Base-by-base conservation (phyloP, 2,113 vertebrate genomes). In the Baryphthengus martii region DNA sequence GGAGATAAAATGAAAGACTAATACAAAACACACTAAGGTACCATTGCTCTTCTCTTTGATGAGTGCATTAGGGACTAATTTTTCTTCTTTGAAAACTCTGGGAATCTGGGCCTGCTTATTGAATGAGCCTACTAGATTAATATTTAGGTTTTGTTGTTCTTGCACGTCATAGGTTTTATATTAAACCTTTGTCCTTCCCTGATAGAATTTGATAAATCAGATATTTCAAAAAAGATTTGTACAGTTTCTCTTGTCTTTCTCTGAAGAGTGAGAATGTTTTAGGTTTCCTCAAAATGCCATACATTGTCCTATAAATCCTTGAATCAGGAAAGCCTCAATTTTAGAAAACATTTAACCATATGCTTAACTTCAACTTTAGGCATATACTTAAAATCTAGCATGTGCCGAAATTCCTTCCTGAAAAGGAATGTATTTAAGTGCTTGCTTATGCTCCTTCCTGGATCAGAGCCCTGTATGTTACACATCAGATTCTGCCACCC, bases 301-400 rank as follows among this genome's bases (percentile, higher is more conserved):
- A 96, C 33, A 31, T 89, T 97, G 85, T 89, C 92, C 89, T 96
- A 90, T 91, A 91, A 87, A 90, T 49, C 13, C 85, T 91, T 91
- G 87, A 88, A 44, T 74, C 5, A 29, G 85, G 62, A 94, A 90
- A 92, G 40, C 80, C 75, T 96, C 67, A 61, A 78, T 92, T 91
- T 78, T 93, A 83, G 56, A 96, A 96, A 97, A 92, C 81, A 90
- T 92, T 93, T 94, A 86, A 88, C 88, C 96, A 96, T 96, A 96
- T 96, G 92, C 52, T 96, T 95, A 79, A 88, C 82, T 96, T 93
- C 92, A 96, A 82, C 78, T 96, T 85, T 47, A 83, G 78, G 63
- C 95, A 93, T 93, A 90, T 96, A 93, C 85, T 94, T 92, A 93
- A 96, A 96, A 95, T 81, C 66, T 65, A 86, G 20, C 84, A 90